Evolutionary conservation across 2,888 invertebrate species (phyloP).

Genomic region (Drosophila rubida): DNA sequence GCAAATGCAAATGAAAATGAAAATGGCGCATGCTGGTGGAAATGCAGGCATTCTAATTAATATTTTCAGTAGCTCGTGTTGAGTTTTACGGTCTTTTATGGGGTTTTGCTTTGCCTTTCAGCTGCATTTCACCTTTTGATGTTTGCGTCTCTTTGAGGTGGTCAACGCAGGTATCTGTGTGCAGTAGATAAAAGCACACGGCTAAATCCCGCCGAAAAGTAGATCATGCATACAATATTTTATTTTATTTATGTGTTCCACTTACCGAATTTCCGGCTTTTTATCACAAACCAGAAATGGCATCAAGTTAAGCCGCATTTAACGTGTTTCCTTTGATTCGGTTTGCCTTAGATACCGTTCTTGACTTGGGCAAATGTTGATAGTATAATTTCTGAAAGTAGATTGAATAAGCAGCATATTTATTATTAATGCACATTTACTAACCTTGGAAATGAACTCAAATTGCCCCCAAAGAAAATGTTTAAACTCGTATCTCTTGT

Average conservation of each 20-base stretch:
- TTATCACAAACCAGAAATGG: slow-evolving; percentile 36
- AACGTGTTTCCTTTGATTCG: slow-evolving; percentile 31
- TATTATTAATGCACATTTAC: neutral
- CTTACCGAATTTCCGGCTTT: slow-evolving; percentile 48
- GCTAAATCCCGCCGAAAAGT: slow-evolving; percentile 16
- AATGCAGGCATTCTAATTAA: slow-evolving; percentile 63
- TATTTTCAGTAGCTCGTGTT: slow-evolving; percentile 50
- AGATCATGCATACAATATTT: slow-evolving; percentile 11
- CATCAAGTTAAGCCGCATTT: slow-evolving; percentile 25
- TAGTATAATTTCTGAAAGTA: slow-evolving; percentile 5
- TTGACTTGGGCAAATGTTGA: neutral
- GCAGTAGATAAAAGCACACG: slow-evolving; percentile 13
- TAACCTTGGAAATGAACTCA: neutral
- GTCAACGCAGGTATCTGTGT: slow-evolving; percentile 29
- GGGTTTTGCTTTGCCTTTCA: slow-evolving; percentile 30
- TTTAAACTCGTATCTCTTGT: slow-evolving; percentile 3
- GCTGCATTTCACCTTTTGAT: slow-evolving; percentile 24
- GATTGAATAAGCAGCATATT: neutral
- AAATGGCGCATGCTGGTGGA: slow-evolving; percentile 16
- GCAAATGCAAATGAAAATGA: slow-evolving; percentile 40
- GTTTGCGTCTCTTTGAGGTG: slow-evolving; percentile 61
- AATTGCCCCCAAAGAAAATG: neutral
- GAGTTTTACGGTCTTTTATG: slow-evolving; percentile 23
- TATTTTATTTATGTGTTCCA: slow-evolving; percentile 26
- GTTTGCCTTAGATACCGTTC: slow-evolving; percentile 8